Evolutionary conservation across 2,113 vertebrate species (phyloP).

Genomic region (Silurus glanis): DNA sequence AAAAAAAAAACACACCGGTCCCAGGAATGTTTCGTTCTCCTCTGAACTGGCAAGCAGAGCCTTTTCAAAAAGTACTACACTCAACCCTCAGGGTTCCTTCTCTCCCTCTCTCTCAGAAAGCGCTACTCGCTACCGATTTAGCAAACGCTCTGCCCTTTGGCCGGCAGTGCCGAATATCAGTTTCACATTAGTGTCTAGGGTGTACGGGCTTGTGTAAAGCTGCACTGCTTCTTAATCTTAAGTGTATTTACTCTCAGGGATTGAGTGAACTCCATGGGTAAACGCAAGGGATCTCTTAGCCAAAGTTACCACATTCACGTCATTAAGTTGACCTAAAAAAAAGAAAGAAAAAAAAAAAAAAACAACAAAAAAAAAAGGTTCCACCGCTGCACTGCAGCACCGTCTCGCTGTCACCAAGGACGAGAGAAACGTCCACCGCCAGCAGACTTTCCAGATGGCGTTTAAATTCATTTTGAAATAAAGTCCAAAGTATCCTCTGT

Average conservation of each 20-base stretch:
- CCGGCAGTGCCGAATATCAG: slow-evolving; percentile 22
- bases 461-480: background rate
- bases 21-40: slow-evolving; percentile 67
- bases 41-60: slow-evolving; percentile 45
- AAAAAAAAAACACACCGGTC: slow-evolving; percentile 62
- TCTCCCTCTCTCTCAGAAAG: background rate
- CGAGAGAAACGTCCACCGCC: background rate
- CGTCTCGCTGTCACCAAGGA: background rate
- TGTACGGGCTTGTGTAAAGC: background rate
- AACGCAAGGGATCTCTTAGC: slow-evolving; percentile 19
- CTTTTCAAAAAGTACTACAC: background rate
- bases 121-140: background rate
- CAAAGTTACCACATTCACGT: background rate
- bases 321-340: slow-evolving; percentile 5
- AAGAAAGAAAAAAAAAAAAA: too few species aligned
- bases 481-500: background rate
- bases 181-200: slow-evolving; percentile 8
- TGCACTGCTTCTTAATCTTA: slow-evolving; percentile 8
- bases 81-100: background rate
- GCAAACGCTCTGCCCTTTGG: slow-evolving; percentile 25
- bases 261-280: slow-evolving; percentile 27
- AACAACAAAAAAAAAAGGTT: too few species aligned
- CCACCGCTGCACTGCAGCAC: background rate
- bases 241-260: slow-evolving; percentile 30
- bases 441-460: background rate